Evolutionary conservation across 35 echinoderm and acorn worm genomes (phyloP).

Genomic region (Ophiothrix spiculata): DNA sequence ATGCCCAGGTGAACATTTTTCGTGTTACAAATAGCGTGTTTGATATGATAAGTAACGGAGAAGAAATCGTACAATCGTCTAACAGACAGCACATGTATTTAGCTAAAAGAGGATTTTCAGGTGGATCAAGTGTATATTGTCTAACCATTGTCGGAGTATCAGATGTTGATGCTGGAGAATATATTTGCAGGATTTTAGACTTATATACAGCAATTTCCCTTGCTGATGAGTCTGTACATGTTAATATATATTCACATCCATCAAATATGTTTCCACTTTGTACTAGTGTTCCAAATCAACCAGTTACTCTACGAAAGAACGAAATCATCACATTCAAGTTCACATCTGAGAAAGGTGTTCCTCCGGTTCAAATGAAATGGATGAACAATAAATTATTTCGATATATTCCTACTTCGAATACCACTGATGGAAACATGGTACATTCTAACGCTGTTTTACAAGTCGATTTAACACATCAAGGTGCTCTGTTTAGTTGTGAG

Average conservation of each 20-base stretch:
- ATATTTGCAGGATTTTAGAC: background rate
- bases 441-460: background rate
- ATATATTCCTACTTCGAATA: background rate
- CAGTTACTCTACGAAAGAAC: background rate
- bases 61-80: too few species aligned
- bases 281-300: background rate
- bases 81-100: background rate
- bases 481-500: background rate
- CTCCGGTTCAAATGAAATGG: background rate
- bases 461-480: background rate
- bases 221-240: background rate
- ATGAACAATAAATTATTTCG: background rate
- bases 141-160: background rate
- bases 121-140: background rate
- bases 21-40: too few species aligned
- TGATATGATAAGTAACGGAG: too few species aligned
- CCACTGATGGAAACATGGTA: background rate
- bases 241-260: background rate
- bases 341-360: background rate
- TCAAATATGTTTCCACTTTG: background rate
- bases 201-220: background rate
- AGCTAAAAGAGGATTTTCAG: background rate
- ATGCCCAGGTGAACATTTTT: too few species aligned
- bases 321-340: background rate
- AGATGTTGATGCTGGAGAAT: background rate